Conservation (phyloP, 2,113 vertebrate genomes). For the Tricholaema leucomelas region DNA sequence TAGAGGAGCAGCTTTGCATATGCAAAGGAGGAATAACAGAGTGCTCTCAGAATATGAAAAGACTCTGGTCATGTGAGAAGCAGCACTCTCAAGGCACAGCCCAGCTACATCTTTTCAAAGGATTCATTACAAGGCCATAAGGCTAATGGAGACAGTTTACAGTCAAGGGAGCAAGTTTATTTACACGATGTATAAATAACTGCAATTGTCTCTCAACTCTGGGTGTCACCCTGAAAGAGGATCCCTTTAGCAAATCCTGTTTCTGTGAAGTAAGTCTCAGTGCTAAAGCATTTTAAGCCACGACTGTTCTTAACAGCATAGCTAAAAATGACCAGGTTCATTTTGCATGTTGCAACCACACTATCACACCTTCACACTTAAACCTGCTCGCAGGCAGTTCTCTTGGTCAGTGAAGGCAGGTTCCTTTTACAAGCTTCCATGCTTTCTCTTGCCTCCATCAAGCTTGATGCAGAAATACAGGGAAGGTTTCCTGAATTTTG, state of each 20-base stretch:
- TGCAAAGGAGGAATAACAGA: background rate
- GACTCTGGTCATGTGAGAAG: background rate
- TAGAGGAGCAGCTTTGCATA: background rate
- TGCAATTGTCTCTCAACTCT: background rate
- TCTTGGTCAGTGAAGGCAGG: background rate
- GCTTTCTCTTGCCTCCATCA: background rate
- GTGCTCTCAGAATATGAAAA: background rate
- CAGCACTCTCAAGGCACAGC: background rate
- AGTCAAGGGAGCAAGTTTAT: background rate
- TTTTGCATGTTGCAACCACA: background rate
- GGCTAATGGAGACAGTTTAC: background rate
- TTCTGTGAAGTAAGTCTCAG: background rate
- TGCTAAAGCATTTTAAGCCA: background rate
- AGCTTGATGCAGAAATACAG: background rate
- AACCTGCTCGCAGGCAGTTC: background rate
- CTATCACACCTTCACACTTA: background rate
- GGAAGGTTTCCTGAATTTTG: background rate
- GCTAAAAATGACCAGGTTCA: background rate
- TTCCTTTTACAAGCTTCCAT: background rate
- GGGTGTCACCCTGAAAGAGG: background rate
- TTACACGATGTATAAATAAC: background rate
- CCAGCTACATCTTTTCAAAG: background rate
- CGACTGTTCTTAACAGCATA: background rate
- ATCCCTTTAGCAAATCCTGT: background rate
- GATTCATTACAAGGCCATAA: background rate